Conservation (phyloP, 2,888 invertebrate species). For the Cataglyphis cursor region DNA sequence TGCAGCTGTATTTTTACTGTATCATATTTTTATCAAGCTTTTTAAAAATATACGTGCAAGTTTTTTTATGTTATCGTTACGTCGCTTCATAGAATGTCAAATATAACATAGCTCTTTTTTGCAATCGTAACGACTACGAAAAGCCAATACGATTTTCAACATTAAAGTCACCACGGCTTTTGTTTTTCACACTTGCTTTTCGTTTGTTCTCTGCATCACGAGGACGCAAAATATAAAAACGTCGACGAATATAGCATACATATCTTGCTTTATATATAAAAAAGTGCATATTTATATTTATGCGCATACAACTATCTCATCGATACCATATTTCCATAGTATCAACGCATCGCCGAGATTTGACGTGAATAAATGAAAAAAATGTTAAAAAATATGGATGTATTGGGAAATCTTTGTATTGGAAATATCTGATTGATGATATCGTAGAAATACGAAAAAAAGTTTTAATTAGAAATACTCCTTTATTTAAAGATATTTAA, state of each 20-base stretch:
- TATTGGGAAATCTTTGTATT: not conserved
- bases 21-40: not conserved
- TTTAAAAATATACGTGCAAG: not conserved
- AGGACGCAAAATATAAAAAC: constrained; percentile 50
- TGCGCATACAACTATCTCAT: constrained; percentile 28
- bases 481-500: constrained; percentile 6
- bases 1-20: not conserved
- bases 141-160: constrained; percentile 31
- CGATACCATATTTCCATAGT: constrained; percentile 29
- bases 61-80: not conserved
- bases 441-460: not conserved
- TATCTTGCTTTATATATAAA: constrained; percentile 44
- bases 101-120: constrained; percentile 15
- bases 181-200: constrained; percentile 36
- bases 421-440: not conserved
- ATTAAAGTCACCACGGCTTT: constrained; percentile 31
- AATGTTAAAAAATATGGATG: constrained; percentile 32
- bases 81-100: not conserved
- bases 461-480: constrained; percentile 30
- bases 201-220: constrained; percentile 48
- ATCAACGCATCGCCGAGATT: constrained; percentile 6
- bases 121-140: not conserved
- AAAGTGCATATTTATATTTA: constrained; percentile 44
- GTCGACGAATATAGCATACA: constrained; percentile 11
- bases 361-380: constrained; percentile 23